Evolutionary conservation across 2,113 vertebrate genomes (phyloP), one percentile per base, ranked within the genome.

Genomic region (Gila orcuttii): DNA sequence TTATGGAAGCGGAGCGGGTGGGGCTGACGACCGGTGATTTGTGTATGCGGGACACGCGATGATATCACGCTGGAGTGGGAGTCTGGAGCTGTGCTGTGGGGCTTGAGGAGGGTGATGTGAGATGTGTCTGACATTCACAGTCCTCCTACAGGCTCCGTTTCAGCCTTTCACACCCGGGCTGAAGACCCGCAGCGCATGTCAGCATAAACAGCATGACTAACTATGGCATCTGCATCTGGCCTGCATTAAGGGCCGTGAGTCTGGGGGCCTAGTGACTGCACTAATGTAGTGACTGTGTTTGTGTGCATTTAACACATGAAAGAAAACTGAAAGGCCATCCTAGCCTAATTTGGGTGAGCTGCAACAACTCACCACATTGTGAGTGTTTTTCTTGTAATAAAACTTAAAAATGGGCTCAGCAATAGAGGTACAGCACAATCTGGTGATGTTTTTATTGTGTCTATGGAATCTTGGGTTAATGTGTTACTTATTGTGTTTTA

Each of bases 31-130:
- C 87, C 83, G 89, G 90, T 94, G 93, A 95, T 94, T 94, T 94
- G 92, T 93, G 90, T 64, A 85, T 87, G 86, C 89, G 89, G 89
- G 89, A 89, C 74, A 87, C 71, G 55, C 88, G 88, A 89, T 93
- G 91, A 93, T 91, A 93, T 94, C 92, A 93, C 88, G 87, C 87
- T 82, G 92, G 88, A 89, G 89, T 86, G 87, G 73, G 89, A 86
- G 84, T 84, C 90, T 91, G 86, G 87, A 88, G 87, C 88, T 85
- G 89, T 82, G 66, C 25, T 55, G 85, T 75, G 84, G 81, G 60
- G 39, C 78, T 71, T 28, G 79, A 79, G 85, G 79, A 83, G 84
- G 89, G 91, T 82, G 86, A 82, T 81, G 86, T 88, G 86, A 87
- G 80, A 87, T 45, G 69, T 71, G 83, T 33, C 36, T 85, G 82